Base-by-base conservation (phyloP, 2,888 invertebrate species). In the Anagyrus pseudococci region DNA sequence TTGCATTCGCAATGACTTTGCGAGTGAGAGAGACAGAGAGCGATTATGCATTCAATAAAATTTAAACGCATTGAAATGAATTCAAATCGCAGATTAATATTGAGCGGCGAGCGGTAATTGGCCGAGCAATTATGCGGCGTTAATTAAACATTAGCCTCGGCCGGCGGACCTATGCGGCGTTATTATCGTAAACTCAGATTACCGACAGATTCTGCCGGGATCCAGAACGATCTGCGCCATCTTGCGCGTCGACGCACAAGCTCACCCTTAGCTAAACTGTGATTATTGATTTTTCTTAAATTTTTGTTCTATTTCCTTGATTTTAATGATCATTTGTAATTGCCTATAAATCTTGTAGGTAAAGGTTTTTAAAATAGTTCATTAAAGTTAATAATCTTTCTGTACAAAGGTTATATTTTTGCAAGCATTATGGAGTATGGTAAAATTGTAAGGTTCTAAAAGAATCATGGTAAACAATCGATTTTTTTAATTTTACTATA, bases 11-110 rank as follows among this genome's bases (percentile, higher is more conserved):
- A 71, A 70, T 62, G 58, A 58, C 72, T 70, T 69, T 68, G 66
- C 60, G 26, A n/a, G 26, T 17, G n/a, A 48, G 71, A 37, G 17
- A 17, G 43, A 7, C 10, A n/a, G 67, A 20, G 19, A 69, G 74
- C 73, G 73, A 78, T 77, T 77, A 77, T 76, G 76, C 73, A 76
- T 75, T 78, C 75, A 78, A 79, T 79, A 75, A 78, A 78, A 77
- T 77, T 77, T 75, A 75, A 77, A 75, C 72, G 71, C 73, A 78
- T 77, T 75, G 71, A 77, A 79, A 79, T 78, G 73, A 78, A 77
- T 79, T 79, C 77, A 77, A 79, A 79, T 78, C 75, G 77, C 73
- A 75, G 76, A 79, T 79, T 77, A 80, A 79, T 79, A 79, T 78
- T 75, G 73, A 78, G 73, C 75, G 74, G 71, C 67, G 70, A 69